Percentiles rank a stretch among this genome's conserved stretches.
phyloP scores from a whole-genome alignment of 2,888 invertebrate genomes.

The Metalampra italica region DNA sequence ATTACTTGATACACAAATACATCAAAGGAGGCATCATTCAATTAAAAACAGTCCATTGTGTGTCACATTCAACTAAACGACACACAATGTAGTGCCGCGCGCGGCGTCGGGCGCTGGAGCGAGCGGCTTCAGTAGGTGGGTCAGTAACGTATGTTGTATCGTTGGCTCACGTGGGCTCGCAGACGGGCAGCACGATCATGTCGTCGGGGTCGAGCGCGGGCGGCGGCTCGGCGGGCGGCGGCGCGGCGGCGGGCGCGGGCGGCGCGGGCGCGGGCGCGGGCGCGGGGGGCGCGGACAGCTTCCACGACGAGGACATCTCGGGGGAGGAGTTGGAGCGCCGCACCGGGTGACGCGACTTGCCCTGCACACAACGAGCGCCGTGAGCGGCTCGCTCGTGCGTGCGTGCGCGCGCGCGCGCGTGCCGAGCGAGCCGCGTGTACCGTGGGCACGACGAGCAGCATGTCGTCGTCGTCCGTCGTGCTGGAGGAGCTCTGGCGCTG shows the following conservation, averaged over 20 bases:
- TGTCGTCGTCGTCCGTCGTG: slow-evolving; percentile 71
- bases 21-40: too few species aligned
- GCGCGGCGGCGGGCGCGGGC: slow-evolving; percentile 5
- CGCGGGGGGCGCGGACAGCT: slow-evolving; percentile 61
- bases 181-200: slow-evolving; percentile 53
- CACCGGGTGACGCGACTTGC: slow-evolving; percentile 87
- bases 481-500: slow-evolving; percentile 64
- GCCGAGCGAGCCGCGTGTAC: slow-evolving; percentile 20
- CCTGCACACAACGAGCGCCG: slow-evolving; percentile 34
- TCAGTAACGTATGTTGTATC: too few species aligned
- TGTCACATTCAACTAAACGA: too few species aligned
- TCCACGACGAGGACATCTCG: slow-evolving; percentile 94
- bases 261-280: slow-evolving; percentile 11
- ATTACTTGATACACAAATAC: too few species aligned
- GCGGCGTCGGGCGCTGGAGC: too few species aligned
- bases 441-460: slow-evolving; percentile 59
- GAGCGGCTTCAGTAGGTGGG: too few species aligned
- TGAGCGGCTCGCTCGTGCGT: neutral
- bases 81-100: too few species aligned
- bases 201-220: slow-evolving; percentile 28
- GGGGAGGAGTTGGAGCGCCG: slow-evolving; percentile 94
- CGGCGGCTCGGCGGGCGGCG: slow-evolving; percentile 7
- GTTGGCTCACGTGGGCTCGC: slow-evolving; percentile 51
- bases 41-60: too few species aligned
- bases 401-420: neutral